Evolutionary conservation across 2,797 vertebrate species (phyloP).

Genomic region (Siniperca scherzeri): DNA sequence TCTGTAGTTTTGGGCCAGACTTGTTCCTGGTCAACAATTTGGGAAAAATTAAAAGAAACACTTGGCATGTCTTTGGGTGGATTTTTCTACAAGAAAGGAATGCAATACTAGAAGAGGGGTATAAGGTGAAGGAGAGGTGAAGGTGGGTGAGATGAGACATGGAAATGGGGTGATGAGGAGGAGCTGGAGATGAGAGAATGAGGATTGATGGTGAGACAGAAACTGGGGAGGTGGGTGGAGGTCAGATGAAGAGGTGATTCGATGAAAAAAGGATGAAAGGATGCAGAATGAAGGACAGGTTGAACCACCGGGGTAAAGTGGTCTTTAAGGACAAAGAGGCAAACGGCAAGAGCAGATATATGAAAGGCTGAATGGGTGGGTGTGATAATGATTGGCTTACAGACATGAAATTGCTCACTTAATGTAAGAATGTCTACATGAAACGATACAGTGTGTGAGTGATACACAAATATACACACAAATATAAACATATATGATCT

Average conservation of each 20-base stretch:
- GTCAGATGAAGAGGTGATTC: slow-evolving; percentile 37
- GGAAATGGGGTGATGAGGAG: slow-evolving; percentile 34
- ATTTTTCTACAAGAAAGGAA: slow-evolving; percentile 4
- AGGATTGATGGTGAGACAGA: slow-evolving; percentile 20
- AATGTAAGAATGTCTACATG: slow-evolving; percentile 26
- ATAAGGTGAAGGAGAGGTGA: slow-evolving; percentile 61
- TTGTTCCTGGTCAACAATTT: slow-evolving; percentile 1
- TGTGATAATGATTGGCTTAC: slow-evolving; percentile 32
- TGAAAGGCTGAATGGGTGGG: slow-evolving; percentile 7
- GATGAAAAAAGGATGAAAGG: slow-evolving; percentile 17
- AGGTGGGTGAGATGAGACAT: slow-evolving; percentile 49
- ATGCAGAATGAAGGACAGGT: slow-evolving; percentile 61
- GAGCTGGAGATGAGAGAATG: slow-evolving; percentile 12
- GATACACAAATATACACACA: neutral
- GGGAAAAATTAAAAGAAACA: slow-evolving; percentile 10
- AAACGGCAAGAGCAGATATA: neutral
- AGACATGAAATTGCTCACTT: slow-evolving; percentile 33
- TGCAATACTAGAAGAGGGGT: neutral
- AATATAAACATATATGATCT: neutral
- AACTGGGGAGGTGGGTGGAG: slow-evolving; percentile 14
- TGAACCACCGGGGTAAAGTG: slow-evolving; percentile 7
- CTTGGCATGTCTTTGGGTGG: neutral
- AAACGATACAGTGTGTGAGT: neutral
- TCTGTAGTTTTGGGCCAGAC: neutral
- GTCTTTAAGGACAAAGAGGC: slow-evolving; percentile 36